A percentile compares a stretch with the other conserved stretches of the same genome.
Conservation (phyloP, 2,113 vertebrate species). For the Riparia riparia region DNA sequence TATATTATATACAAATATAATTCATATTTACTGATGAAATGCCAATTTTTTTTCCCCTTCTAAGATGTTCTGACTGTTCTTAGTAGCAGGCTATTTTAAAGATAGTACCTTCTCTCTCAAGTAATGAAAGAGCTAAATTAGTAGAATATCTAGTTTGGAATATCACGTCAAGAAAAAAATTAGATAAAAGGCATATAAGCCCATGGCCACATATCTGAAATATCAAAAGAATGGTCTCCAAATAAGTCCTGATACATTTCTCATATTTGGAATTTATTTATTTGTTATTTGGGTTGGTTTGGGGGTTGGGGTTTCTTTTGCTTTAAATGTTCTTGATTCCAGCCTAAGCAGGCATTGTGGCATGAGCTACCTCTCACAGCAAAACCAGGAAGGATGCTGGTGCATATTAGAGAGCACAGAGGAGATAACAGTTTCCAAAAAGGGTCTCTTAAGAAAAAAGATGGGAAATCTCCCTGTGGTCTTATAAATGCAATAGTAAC, state of each 20-base stretch:
- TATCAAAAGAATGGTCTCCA: neutral
- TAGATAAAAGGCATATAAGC: neutral
- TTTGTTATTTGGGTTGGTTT: neutral
- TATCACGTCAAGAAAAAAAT: neutral
- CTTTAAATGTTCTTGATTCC: neutral
- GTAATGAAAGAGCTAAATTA: neutral
- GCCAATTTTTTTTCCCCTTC: accelerated
- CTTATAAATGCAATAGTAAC: neutral
- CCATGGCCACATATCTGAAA: neutral
- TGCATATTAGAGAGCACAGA: neutral
- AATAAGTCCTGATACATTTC: neutral
- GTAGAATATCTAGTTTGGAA: neutral
- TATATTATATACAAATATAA: neutral
- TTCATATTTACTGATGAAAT: neutral
- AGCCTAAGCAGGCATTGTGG: neutral
- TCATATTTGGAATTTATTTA: neutral
- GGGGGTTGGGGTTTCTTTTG: neutral
- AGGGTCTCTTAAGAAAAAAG: neutral
- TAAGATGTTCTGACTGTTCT: neutral
- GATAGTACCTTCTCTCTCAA: neutral
- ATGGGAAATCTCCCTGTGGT: neutral
- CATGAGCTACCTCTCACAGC: neutral
- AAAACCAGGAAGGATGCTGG: neutral
- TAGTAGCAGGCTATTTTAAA: neutral
- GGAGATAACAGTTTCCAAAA: neutral